Conservation (phyloP, 2,113 vertebrate genomes). For the Crotalus horridus region DNA sequence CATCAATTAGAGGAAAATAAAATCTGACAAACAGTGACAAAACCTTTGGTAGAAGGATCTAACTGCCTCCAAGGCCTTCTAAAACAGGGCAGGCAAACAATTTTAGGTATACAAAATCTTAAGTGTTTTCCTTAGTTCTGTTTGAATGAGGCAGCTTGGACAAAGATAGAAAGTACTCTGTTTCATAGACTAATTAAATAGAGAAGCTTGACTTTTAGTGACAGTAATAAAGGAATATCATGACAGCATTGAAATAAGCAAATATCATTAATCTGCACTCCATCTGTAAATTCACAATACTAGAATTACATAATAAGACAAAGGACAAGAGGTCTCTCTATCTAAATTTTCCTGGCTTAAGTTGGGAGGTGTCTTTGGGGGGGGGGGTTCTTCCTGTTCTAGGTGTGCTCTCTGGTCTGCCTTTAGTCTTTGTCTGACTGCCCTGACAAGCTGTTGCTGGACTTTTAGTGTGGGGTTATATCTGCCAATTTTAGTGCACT, state of each 20-base stretch:
- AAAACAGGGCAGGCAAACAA: background rate
- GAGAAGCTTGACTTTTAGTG: background rate
- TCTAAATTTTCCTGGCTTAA: background rate
- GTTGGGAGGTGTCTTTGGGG: background rate
- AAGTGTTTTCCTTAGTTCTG: background rate
- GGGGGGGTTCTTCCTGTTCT: background rate
- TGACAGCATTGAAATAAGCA: background rate
- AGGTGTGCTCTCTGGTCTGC: background rate
- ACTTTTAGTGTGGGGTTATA: no score
- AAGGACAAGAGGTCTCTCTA: background rate
- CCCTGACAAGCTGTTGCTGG: background rate
- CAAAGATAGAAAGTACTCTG: background rate
- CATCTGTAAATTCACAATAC: background rate
- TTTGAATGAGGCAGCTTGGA: background rate
- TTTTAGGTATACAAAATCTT: background rate
- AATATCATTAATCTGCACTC: background rate
- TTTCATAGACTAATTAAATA: background rate
- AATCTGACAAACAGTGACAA: conserved; percentile 8
- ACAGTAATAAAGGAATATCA: background rate
- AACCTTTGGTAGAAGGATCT: conserved; percentile 7
- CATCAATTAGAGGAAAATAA: conserved; percentile 12
- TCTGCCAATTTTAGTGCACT: no score
- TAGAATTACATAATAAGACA: background rate
- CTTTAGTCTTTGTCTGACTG: background rate
- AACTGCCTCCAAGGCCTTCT: background rate